These are phyloP conservation scores for Gouania willdenowi DNA, from an alignment of 2,797 vertebrate species.

Conservation along the genomic window DNA sequence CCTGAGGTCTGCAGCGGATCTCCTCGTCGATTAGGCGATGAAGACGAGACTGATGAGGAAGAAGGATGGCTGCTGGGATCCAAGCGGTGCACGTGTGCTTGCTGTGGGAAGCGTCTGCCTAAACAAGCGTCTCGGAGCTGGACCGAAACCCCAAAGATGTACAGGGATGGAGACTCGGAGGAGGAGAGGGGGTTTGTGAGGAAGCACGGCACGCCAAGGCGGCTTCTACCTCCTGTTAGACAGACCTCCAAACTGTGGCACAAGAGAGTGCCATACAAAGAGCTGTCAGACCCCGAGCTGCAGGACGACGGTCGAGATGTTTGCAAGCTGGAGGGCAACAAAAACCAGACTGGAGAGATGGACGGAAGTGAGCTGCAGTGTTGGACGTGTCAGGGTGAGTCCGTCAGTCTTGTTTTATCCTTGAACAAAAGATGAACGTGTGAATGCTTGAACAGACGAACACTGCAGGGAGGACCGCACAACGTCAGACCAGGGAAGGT, in stretches of 20 bases:
- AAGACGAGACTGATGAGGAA: conserved; percentile 9
- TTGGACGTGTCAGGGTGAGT: conserved; percentile 57
- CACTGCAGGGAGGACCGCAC: conserved; percentile 38
- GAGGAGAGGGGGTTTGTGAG: conserved; percentile 50
- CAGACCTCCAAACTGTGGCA: conserved; percentile 39
- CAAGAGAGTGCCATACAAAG: conserved; percentile 41
- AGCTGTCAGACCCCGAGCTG: not conserved
- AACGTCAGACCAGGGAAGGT: conserved; percentile 36
- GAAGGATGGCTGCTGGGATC: conserved; percentile 42
- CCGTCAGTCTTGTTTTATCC: too few relatives aligned
- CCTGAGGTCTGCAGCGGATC: not conserved
- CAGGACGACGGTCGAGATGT: conserved; percentile 15
- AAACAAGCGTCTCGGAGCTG: conserved; percentile 43
- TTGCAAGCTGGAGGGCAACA: conserved; percentile 25
- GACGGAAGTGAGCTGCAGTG: conserved; percentile 37
- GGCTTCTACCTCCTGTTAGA: conserved; percentile 32
- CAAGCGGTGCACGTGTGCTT: conserved; percentile 54
- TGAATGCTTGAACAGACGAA: conserved; percentile 42
- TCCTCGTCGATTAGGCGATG: not conserved
- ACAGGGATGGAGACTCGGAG: conserved; percentile 56
- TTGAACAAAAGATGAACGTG: not conserved
- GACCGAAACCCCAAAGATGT: conserved; percentile 27
- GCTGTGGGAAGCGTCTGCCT: conserved; percentile 64
- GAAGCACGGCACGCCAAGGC: conserved; percentile 47
- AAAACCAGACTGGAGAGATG: conserved; percentile 13